A percentile compares a stretch with the other conserved stretches of the same genome.
Conservation (phyloP, 2,797 vertebrate genomes). For the Propithecus deckenii region DNA sequence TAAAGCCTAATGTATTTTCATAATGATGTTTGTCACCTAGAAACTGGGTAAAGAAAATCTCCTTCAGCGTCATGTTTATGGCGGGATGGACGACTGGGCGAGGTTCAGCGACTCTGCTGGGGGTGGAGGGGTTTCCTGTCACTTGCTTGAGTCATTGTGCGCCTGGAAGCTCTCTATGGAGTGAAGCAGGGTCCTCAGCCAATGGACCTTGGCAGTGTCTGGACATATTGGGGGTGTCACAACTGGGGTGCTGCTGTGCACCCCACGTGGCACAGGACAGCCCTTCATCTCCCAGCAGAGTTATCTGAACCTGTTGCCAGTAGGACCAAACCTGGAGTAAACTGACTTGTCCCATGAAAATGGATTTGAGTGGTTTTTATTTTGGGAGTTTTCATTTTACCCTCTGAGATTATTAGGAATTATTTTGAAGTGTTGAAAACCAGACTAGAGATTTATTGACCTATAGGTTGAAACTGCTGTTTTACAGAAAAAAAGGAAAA, state of each 20-base stretch:
- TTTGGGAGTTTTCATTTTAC: background rate
- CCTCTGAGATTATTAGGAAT: background rate
- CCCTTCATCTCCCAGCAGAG: background rate
- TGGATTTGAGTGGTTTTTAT: background rate
- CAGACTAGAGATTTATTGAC: background rate
- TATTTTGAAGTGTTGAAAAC: background rate
- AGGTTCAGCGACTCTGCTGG: background rate
- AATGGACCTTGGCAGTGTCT: background rate
- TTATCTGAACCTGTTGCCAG: rapidly evolving
- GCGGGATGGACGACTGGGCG: background rate
- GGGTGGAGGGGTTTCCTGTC: too few relatives aligned
- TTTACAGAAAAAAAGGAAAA: background rate
- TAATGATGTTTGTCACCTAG: background rate
- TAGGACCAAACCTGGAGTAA: background rate
- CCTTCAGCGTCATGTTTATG: background rate
- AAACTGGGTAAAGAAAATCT: background rate
- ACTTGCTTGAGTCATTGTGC: too few relatives aligned
- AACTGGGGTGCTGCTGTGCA: background rate
- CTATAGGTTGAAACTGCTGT: background rate
- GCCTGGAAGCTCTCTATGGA: background rate
- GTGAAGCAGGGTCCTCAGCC: background rate
- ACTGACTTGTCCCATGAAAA: too few relatives aligned
- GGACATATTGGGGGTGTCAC: background rate
- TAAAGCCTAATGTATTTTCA: background rate
- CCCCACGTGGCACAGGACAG: background rate